Base-by-base conservation (phyloP, 2,888 invertebrate species). In the Therioaphis trifolii region DNA sequence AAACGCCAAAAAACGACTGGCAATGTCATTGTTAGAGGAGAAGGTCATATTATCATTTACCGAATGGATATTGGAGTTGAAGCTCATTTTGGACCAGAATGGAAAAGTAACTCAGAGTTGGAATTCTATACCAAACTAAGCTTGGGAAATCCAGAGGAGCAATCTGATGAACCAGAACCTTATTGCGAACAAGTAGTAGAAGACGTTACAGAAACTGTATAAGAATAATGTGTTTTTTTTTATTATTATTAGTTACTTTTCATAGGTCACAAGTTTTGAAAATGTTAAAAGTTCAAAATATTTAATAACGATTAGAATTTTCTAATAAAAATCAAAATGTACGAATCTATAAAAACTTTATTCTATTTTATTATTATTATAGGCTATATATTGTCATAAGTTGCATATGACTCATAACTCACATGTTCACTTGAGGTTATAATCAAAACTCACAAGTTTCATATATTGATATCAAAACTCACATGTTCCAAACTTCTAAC, bases 361-460 rank as follows among this genome's bases (percentile, higher is more conserved):
- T 40, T 68, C 21, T 40, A 35, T 35, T n/a, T 18, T 66, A n/a
- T 7, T 66, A n/a, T 12, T 68, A 40, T 40, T 35, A 21, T 68
- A 12, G 7, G 21, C 11, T 49, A 49, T 49, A n/a, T n/a, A n/a
- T 49, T 49, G 49, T 49, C 7, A 49, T 49, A 49, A 49, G n/a
- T n/a, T n/a, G n/a, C n/a, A n/a, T n/a, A n/a, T n/a, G n/a, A n/a
- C n/a, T n/a, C 68, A 35, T n/a, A 66, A 66, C 29, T 40, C 15
- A 21, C 68, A 68, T 68, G 21, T 68, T 68, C 68, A 68, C 40
- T n/a, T n/a, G n/a, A n/a, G n/a, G n/a, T n/a, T n/a, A n/a, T n/a
- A n/a, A n/a, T n/a, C n/a, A n/a, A n/a, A 66, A 66, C 9, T 66
- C 66, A 66, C 66, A 66, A 66, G 66, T n/a, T 35, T 7, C 66